Evolutionary conservation across 2,113 vertebrate species (phyloP), one percentile per base, ranked within the genome.

Genomic region (Athene cunicularia): DNA sequence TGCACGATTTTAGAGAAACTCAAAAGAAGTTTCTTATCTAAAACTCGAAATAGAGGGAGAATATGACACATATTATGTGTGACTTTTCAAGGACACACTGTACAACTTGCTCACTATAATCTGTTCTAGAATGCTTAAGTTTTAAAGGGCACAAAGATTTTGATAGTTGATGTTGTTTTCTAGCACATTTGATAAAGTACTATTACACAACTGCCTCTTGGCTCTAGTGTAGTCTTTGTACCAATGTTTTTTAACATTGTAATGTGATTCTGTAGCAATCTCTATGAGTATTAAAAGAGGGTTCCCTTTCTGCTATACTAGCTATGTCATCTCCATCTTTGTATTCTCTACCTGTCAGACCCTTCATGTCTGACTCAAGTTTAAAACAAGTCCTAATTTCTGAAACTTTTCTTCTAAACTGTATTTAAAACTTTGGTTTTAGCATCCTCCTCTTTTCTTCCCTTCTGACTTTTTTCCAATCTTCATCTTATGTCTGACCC

Each of bases 101-200:
- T 90, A 55, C 27, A 15, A 87, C 77, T 92, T 37, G n/a, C 63
- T 93, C 26, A 22, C 52, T 86, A 64, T 87, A 58, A 89, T 90
- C 59, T 97, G 75, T 66, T 85, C 70, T 90, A 55, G 90, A 58
- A 56, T 67, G 82, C 62, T 73, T 81, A 80, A 39, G 77, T 93
- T 93, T 68, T 95, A 72, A 93, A 97, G 97, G 92, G 79, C 71
- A 87, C 77, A 81, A 58, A 86, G 95, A 90, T 95, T 97, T 93
- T 67, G 90, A 76, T 89, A 55, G 88, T 55, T 92, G 88, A 94
- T 56, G 66, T 95, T 96, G 87, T 93, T 97, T 95, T 93, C 26
- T 72, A 95, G 88, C 68, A 32, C 86, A 75, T 92, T 93, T 94
- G 95, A 88, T 94, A 72, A 88, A 89, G 86, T 75, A 15, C 81